These are phyloP conservation scores for Blera fallax DNA, from an alignment of 2,888 invertebrate species.

Conservation along the genomic window DNA sequence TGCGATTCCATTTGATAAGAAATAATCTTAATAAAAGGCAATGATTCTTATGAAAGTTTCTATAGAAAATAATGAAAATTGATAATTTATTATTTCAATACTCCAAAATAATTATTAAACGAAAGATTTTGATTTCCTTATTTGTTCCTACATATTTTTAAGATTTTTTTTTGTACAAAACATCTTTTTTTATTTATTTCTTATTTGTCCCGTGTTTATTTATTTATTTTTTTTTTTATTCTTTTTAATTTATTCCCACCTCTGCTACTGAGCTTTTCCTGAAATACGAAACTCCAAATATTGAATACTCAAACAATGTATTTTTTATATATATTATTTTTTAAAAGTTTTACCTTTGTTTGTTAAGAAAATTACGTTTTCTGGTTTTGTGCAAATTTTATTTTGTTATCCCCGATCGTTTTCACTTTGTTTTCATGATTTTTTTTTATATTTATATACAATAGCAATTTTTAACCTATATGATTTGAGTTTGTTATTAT, in stretches of 20 bases:
- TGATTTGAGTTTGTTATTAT: conserved; percentile 74
- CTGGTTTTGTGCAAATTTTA: conserved; percentile 69
- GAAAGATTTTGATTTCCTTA: conserved; percentile 2
- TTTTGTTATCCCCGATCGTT: conserved; percentile 71
- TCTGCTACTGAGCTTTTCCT: conserved; percentile 48
- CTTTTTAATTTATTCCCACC: conserved; percentile 21
- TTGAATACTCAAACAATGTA: conserved; percentile 39
- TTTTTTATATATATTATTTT: conserved; percentile 19
- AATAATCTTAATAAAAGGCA: conserved; percentile 51
- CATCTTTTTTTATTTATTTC: conserved; percentile 6
- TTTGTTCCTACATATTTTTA: conserved; percentile 10
- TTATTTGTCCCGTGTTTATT: conserved; percentile 25
- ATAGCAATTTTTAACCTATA: conserved; percentile 67
- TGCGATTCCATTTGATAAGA: conserved; percentile 41
- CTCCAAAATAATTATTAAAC: conserved; percentile 16
- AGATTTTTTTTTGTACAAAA: conserved; percentile 20
- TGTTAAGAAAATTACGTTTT: conserved; percentile 18
- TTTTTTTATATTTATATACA: conserved; percentile 56
- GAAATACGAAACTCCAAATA: conserved; percentile 36
- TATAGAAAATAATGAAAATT: conserved; percentile 18
- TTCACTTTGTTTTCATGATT: conserved; percentile 56
- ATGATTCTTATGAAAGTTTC: conserved; percentile 58
- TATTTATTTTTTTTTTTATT: conserved; percentile 18
- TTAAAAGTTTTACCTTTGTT: conserved; percentile 12
- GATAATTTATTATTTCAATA: conserved; percentile 20